These are phyloP conservation scores for Xenus cinereus DNA, from an alignment of 2,113 vertebrate genomes.

Conservation along the genomic window DNA sequence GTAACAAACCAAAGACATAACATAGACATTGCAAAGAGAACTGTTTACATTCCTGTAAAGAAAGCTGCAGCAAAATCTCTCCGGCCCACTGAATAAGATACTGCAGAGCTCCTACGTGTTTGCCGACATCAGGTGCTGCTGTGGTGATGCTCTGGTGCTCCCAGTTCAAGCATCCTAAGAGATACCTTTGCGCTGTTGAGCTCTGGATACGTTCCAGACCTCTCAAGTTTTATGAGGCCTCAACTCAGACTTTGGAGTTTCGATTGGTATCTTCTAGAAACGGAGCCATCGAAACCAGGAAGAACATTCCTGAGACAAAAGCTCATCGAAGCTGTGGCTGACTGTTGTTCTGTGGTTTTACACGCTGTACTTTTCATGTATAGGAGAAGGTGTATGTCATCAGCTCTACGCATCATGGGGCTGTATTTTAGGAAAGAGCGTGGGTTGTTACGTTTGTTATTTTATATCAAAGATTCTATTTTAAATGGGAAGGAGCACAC, in stretches of 20 bases:
- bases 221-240: background rate
- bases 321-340: background rate
- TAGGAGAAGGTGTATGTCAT: background rate
- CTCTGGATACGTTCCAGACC: background rate
- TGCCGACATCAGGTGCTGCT: accelerated
- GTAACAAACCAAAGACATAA: conserved; percentile 75
- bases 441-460: background rate
- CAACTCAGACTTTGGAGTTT: background rate
- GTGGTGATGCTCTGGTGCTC: background rate
- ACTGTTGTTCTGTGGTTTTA: background rate
- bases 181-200: background rate
- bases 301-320: background rate
- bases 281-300: background rate
- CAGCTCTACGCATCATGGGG: background rate
- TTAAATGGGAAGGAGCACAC: background rate
- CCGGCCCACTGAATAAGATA: background rate
- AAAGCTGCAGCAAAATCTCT: conserved; percentile 23
- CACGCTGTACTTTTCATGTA: background rate
- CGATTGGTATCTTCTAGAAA: background rate
- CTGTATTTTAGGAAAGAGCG: background rate
- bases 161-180: background rate
- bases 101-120: background rate
- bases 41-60: conserved; percentile 80
- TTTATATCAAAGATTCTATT: background rate
- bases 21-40: conserved; percentile 64